These are phyloP conservation scores for Pterois miles DNA, from an alignment of 2,797 vertebrate species.

Conservation along the genomic window DNA sequence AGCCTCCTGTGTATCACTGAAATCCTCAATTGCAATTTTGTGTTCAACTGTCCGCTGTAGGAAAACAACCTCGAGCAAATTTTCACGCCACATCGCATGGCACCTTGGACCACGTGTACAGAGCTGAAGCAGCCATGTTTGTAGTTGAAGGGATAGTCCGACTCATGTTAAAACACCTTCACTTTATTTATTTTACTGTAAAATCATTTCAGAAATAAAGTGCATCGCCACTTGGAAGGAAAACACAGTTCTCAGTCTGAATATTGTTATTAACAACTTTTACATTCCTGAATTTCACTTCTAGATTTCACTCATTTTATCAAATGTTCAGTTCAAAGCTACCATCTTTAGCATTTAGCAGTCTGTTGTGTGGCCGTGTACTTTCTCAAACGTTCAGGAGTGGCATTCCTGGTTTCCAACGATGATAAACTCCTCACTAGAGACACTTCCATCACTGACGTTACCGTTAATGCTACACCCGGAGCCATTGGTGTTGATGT, in stretches of 20 bases:
- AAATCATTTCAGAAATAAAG: slow-evolving; percentile 78
- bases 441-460: not conserved
- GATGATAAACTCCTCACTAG: slow-evolving; percentile 20
- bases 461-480: not conserved
- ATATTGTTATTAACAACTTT: slow-evolving; percentile 10
- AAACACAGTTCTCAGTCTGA: slow-evolving; percentile 34
- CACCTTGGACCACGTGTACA: slow-evolving; percentile 45
- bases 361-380: no score
- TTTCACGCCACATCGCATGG: slow-evolving; percentile 18
- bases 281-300: slow-evolving; percentile 12
- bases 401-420: not conserved
- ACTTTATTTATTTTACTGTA: slow-evolving; percentile 81
- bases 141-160: slow-evolving; percentile 41
- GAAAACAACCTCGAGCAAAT: not conserved
- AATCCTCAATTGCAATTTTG: not conserved
- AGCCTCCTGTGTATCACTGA: slow-evolving; percentile 40
- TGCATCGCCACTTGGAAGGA: slow-evolving; percentile 56
- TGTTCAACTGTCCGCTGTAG: slow-evolving; percentile 15
- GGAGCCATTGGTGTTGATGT: not conserved
- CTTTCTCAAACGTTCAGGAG: slow-evolving; percentile 13
- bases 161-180: slow-evolving; percentile 70
- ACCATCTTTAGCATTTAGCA: no score
- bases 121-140: slow-evolving; percentile 21
- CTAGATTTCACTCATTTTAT: slow-evolving; percentile 16
- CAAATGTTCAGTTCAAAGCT: not conserved